A percentile compares a stretch with the other conserved stretches of the same genome.
Evolutionary conservation across 2,113 vertebrate species (phyloP).

Genomic region (Candoia aspera): DNA sequence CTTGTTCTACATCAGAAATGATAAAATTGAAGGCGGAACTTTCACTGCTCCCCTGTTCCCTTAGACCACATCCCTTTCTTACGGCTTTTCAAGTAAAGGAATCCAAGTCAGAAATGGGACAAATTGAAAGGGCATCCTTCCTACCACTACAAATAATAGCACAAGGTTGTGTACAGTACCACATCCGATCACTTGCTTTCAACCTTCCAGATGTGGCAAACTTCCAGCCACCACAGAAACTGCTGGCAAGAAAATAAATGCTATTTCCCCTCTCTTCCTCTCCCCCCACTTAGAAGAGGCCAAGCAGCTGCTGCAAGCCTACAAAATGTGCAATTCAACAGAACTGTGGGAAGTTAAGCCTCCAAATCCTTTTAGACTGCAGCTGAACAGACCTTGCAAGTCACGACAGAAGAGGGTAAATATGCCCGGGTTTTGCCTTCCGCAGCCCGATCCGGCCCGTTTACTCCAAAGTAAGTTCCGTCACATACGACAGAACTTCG

Average conservation of each 20-base stretch:
- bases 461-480: neutral
- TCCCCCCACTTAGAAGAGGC: constrained; percentile 13
- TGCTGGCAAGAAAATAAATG: constrained; percentile 4
- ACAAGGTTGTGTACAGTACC: neutral
- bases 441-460: too few species aligned
- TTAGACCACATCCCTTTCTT: neutral
- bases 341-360: constrained; percentile 27
- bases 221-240: constrained; percentile 10
- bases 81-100: neutral
- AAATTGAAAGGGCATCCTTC: neutral
- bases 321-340: constrained; percentile 8
- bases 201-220: constrained; percentile 22
- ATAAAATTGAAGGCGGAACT: neutral
- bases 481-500: neutral
- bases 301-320: constrained; percentile 29
- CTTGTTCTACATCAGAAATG: neutral
- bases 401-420: neutral
- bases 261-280: constrained; percentile 11
- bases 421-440: neutral
- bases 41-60: neutral
- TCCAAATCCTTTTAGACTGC: neutral
- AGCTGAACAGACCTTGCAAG: constrained; percentile 3
- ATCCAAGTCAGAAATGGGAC: neutral
- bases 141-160: constrained; percentile 16
- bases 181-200: constrained; percentile 14